A percentile compares a stretch with the other conserved stretches of the same genome.
phyloP scores from a whole-genome alignment of 2,888 invertebrate genomes.

The Eretmocerus hayati region DNA sequence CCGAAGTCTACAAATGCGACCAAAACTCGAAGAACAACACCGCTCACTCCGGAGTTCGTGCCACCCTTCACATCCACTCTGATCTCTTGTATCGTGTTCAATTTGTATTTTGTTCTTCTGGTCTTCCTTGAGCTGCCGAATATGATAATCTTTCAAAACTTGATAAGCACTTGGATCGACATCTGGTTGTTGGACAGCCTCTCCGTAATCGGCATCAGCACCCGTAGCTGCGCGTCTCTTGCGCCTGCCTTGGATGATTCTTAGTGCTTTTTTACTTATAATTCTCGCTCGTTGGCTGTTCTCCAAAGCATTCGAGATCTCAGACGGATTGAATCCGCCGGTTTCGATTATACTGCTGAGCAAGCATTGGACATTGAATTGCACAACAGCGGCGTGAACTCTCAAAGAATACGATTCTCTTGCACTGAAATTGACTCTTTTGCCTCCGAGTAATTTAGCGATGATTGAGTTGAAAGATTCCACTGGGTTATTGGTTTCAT shows the following conservation, averaged over 20 bases:
- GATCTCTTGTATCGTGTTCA: conserved; percentile 17
- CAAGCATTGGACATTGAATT: conserved; percentile 13
- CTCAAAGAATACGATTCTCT: conserved; percentile 4
- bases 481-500: conserved; percentile 21
- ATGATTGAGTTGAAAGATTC: conserved; percentile 11
- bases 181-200: neutral
- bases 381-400: conserved; percentile 11
- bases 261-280: neutral
- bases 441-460: neutral
- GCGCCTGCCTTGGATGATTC: too few relatives aligned
- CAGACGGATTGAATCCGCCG: too few relatives aligned
- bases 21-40: conserved; percentile 24
- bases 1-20: conserved; percentile 12
- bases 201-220: neutral
- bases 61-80: conserved; percentile 16
- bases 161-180: conserved; percentile 15
- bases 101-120: conserved; percentile 8
- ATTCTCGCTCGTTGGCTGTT: too few relatives aligned
- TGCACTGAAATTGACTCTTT: conserved; percentile 3
- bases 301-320: too few relatives aligned
- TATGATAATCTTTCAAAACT: neutral
- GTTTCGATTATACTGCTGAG: conserved; percentile 5
- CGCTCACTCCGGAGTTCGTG: conserved; percentile 11
- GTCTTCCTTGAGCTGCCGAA: neutral
- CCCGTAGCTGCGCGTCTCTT: conserved; percentile 16